Base-by-base conservation (phyloP, 92 coral and sea anemone genomes). In the Phenganax subtilis region DNA sequence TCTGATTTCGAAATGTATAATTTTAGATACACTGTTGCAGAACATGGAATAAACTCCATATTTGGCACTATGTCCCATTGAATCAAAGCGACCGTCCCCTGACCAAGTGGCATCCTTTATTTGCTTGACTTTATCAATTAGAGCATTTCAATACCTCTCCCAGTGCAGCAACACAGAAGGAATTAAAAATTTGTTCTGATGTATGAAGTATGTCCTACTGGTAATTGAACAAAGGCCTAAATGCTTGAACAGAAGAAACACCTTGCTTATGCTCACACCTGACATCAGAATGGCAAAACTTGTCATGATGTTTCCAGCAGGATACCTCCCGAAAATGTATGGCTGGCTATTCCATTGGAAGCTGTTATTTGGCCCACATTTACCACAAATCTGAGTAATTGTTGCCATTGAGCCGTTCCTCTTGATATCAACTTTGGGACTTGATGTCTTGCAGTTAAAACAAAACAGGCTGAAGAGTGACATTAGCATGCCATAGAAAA, bases 371-470 rank as follows among this genome's bases (percentile, higher is more conserved):
- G 60, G 81, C 28, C 85, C 82, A 71, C 88, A 85, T 17, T 71
- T 72, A 1, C 30, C 58, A 64, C 88, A 85, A 55, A 58, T 6
- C 81, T 85, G 86, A 11, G 74, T 59, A 57, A 85, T 86, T 9
- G 81, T 82, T 52, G 81, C 88, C 88, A 85, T 85, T 57, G 88
- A 70, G 44, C 88, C 82, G 57, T 82, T 81, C 75, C 74, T 85
- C 64, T 81, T 81, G 81, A 85, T 85, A 61, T 65, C 57, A 28
- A 85, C 86, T 65, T 71, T 6, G 65, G 65, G 65, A 25, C 27
- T 59, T 1, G 65, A 25, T 14, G 16, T 20, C 65, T 59, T 59
- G 27, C 65, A 59, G 2, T 59, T 59, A 25, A 59, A 59, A 7
- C 65, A 59, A 59, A 59, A 59, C 65, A 59, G 3, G 7, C 65